Evolutionary conservation across 2,797 vertebrate genomes (phyloP).

Genomic region (Cuculus canorus): DNA sequence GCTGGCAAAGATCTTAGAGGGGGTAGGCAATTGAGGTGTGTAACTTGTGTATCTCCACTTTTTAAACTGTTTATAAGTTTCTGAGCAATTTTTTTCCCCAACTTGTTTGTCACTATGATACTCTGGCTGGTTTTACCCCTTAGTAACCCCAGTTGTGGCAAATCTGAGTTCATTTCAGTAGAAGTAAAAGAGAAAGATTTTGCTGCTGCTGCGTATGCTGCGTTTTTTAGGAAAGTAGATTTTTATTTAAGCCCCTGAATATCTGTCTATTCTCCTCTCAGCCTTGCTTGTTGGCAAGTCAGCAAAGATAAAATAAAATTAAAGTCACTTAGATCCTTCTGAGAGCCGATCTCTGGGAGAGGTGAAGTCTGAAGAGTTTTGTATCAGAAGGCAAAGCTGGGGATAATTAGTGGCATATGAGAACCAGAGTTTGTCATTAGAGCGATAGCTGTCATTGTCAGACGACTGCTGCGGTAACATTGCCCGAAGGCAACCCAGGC

Average conservation of each 20-base stretch:
- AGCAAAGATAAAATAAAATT: background rate
- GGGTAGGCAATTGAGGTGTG: background rate
- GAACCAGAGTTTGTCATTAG: constrained; percentile 1
- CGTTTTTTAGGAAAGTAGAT: background rate
- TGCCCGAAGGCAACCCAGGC: background rate
- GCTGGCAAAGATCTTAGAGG: background rate
- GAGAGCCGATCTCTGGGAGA: background rate
- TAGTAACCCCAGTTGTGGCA: background rate
- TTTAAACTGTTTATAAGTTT: background rate
- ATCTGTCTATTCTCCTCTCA: background rate
- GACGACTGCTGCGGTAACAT: background rate
- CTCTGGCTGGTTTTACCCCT: background rate
- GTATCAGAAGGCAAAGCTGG: background rate
- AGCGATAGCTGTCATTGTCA: background rate
- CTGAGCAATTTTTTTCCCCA: background rate
- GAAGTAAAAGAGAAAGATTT: background rate
- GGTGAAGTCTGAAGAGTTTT: background rate
- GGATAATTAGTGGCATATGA: constrained; percentile 24
- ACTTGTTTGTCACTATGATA: background rate
- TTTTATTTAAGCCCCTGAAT: background rate
- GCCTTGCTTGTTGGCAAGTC: background rate
- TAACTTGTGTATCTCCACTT: background rate
- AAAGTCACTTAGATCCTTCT: background rate
- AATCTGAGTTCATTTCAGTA: background rate
- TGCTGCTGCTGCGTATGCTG: background rate